A percentile compares a stretch with the other conserved stretches of the same genome.
Conservation (phyloP, 1,140 invertebrate genomes). For the Campoletis sonorensis region DNA sequence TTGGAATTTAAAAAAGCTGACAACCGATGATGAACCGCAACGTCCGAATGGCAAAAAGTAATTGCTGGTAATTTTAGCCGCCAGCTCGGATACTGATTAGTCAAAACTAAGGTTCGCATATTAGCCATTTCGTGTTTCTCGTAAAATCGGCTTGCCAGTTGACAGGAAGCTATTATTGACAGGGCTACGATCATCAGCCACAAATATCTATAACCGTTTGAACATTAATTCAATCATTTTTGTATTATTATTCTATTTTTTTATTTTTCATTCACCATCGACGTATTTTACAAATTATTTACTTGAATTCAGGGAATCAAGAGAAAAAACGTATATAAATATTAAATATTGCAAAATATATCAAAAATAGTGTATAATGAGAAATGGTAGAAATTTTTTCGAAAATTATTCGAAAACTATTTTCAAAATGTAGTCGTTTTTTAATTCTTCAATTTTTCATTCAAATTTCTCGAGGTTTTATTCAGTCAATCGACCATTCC, state of each 20-base stretch:
- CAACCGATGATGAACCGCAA: constrained; percentile 49
- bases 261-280: not conserved
- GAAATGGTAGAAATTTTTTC: too few species aligned
- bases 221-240: not conserved
- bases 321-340: too few species aligned
- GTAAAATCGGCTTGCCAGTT: constrained; percentile 58
- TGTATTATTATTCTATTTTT: constrained; percentile 16
- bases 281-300: not conserved
- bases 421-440: too few species aligned
- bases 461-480: too few species aligned
- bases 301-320: too few species aligned
- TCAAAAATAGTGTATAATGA: too few species aligned
- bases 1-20: not conserved
- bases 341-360: too few species aligned
- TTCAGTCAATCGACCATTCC: too few species aligned
- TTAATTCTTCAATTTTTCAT: too few species aligned
- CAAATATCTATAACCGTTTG: constrained; percentile 49
- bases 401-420: too few species aligned
- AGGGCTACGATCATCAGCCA: constrained; percentile 56
- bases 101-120: constrained; percentile 58
- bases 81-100: constrained; percentile 56
- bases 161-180: constrained; percentile 53
- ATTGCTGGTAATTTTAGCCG: constrained; percentile 55
- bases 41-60: constrained; percentile 55
- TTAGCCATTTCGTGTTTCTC: constrained; percentile 58